A percentile compares a stretch with the other conserved stretches of the same genome.
These are phyloP conservation scores for Anas platyrhynchos DNA, from an alignment of 2,113 vertebrate genomes.

Conservation along the genomic window DNA sequence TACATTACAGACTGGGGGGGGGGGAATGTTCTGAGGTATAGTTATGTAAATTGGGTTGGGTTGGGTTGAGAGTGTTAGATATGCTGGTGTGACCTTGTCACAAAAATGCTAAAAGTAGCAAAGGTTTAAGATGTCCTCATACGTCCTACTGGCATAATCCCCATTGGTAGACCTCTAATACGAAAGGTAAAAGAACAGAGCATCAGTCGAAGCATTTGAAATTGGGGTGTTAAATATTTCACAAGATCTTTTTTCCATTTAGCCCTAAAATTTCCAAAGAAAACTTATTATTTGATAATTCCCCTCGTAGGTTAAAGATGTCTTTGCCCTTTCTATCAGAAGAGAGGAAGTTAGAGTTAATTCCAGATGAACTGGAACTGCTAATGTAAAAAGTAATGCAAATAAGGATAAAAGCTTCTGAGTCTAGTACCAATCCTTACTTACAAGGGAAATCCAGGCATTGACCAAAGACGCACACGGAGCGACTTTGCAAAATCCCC, in stretches of 20 bases:
- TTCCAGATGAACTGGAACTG: background rate
- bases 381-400: background rate
- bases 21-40: background rate
- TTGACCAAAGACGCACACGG: background rate
- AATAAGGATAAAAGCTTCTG: background rate
- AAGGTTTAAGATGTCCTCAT: background rate
- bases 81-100: background rate
- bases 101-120: background rate
- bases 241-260: background rate
- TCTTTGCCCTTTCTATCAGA: background rate
- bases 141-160: background rate
- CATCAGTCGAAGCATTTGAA: background rate
- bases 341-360: background rate
- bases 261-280: background rate
- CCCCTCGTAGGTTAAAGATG: background rate
- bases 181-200: background rate
- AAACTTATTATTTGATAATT: background rate
- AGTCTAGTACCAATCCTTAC: accelerated
- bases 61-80: background rate
- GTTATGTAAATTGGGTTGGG: background rate
- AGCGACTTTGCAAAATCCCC: background rate
- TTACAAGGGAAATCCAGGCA: background rate
- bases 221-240: background rate
- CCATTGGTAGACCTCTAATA: background rate
- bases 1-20: background rate